Percentiles rank a stretch among this genome's conserved stretches.
phyloP scores from a whole-genome alignment of 2,797 vertebrate species.

The Sebastiscus tertius region DNA sequence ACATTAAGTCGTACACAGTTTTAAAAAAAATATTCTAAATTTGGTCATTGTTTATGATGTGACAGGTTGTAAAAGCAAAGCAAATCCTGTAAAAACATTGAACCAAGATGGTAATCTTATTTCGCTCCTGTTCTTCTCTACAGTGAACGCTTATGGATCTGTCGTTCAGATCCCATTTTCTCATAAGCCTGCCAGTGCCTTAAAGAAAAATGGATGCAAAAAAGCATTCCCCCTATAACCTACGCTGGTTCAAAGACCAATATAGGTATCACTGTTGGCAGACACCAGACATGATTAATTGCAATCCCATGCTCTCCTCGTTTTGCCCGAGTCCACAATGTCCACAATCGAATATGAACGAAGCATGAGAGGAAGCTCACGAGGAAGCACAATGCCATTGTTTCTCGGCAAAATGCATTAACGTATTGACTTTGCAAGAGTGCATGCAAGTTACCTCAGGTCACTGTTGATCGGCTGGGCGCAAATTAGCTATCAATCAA shows the following conservation, averaged over 20 bases:
- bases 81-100: constrained; percentile 13
- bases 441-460: constrained; percentile 6
- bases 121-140: constrained; percentile 21
- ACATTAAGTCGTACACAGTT: constrained; percentile 2
- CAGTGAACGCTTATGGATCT: constrained; percentile 62
- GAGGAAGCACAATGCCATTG: constrained; percentile 49
- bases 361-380: constrained; percentile 40
- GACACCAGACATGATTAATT: constrained; percentile 67
- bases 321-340: constrained; percentile 31
- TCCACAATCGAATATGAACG: constrained; percentile 60
- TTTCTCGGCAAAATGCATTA: constrained; percentile 50
- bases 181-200: constrained; percentile 57
- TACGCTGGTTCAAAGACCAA: constrained; percentile 36
- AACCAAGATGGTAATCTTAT: constrained; percentile 28
- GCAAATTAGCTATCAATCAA: constrained; percentile 42
- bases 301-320: constrained; percentile 23
- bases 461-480: constrained; percentile 37
- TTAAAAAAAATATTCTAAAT: constrained; percentile 4
- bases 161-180: constrained; percentile 55
- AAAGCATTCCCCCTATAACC: constrained; percentile 24
- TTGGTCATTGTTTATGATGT: not conserved
- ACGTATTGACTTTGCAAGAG: constrained; percentile 51
- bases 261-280: constrained; percentile 53
- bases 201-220: constrained; percentile 57
- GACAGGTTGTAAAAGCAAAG: constrained; percentile 9